Evolutionary conservation across 2,888 invertebrate genomes (phyloP), one percentile per base, ranked within the genome.

Genomic region (Eutolmus rufibarbis): DNA sequence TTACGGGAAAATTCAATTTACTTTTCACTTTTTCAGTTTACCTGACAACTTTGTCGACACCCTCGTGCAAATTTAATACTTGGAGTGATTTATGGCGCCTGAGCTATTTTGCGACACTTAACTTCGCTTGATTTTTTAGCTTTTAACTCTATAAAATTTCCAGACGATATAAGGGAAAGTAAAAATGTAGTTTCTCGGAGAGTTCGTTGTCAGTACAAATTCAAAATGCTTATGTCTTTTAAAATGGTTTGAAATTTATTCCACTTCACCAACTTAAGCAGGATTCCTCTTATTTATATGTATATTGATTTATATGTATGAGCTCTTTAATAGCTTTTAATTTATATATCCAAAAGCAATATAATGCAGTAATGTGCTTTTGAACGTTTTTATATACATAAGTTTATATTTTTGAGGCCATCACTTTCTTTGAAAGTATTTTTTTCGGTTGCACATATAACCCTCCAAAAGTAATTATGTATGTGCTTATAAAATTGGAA

Each of bases 1-100:
- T 87, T 86, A 81, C 87, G 86, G 66, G 28, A 43, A 87, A 87
- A 87, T 87, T 87, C 87, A 87, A 87, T 87, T 87, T 87, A 86
- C 86, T 87, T 86, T 86, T 74, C 81, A 87, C 74, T 86, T 87
- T 86, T 86, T 74, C 81, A 87, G 81, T 86, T 87, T 87, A 87
- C 87, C 87, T 87, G 86, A 86, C 87, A 87, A 79, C 79, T 51
- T 87, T 51, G 57, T 77, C 84, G 85, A 85, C 78, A 78, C 57
- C 57, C 84, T 78, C 85, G 74, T 87, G 85, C 85, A 87, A 87
- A 87, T 87, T 87, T 87, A 87, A 87, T 87, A 87, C 85, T n/a
- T 77, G 23, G 51, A 14, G 79, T 87, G 87, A 87, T 87, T 87
- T 87, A 87, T 87, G 77, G 66, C 28, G 66, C 66, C 23, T 23